Evolutionary conservation across 1,140 invertebrate genomes (phyloP).

Genomic region (Bombus haemorrhoidalis): DNA sequence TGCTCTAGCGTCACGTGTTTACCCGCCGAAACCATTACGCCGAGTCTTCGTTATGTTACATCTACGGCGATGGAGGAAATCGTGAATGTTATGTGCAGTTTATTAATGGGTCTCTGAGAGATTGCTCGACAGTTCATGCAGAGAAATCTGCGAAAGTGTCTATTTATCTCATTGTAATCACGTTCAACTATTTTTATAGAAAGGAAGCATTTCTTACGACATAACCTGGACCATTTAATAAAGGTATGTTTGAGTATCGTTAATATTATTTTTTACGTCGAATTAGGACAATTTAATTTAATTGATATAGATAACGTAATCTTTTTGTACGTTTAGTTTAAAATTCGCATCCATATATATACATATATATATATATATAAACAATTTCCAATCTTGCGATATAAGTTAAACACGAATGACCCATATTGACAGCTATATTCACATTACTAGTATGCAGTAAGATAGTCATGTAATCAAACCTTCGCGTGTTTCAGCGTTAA

Average conservation of each 20-base stretch:
- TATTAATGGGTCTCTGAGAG: slow-evolving; percentile 59
- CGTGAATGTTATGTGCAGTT: slow-evolving; percentile 63
- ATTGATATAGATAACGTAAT: background rate
- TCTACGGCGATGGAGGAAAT: slow-evolving; percentile 36
- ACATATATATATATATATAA: background rate
- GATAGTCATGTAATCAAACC: slow-evolving; percentile 2
- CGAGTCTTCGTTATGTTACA: slow-evolving; percentile 34
- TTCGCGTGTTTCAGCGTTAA: background rate
- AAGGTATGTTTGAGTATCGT: slow-evolving; percentile 44
- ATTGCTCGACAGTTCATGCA: slow-evolving; percentile 14
- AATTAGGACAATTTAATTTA: background rate
- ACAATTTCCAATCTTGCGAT: background rate
- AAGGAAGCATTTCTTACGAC: slow-evolving; percentile 19
- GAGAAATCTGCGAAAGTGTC: slow-evolving; percentile 26
- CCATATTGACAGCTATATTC: slow-evolving; percentile 32
- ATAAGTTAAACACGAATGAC: background rate
- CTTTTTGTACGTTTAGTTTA: no score
- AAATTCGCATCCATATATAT: background rate
- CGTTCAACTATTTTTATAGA: background rate
- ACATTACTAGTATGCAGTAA: slow-evolving; percentile 6
- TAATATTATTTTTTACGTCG: background rate
- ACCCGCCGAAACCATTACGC: slow-evolving; percentile 3
- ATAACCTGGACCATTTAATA: slow-evolving; percentile 55
- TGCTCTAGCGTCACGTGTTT: slow-evolving; percentile 53
- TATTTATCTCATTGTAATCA: background rate